These are phyloP conservation scores for Heliconius ismenius DNA, from an alignment of 2,888 invertebrate genomes.

Conservation along the genomic window DNA sequence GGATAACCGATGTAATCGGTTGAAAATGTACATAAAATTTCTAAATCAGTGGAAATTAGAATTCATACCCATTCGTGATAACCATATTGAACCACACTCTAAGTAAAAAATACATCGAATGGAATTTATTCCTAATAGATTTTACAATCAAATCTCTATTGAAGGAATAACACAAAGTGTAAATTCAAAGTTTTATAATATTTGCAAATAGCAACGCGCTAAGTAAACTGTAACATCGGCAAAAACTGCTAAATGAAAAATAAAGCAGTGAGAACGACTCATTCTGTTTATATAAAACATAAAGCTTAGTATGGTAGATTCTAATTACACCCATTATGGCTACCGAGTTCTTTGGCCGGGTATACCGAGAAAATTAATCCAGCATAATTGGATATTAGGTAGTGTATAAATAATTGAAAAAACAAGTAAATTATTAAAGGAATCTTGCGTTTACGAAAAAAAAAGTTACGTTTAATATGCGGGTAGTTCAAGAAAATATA, in stretches of 20 bases:
- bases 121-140: conserved; percentile 34
- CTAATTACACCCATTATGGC: conserved; percentile 61
- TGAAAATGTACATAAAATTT: conserved; percentile 13
- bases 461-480: background rate
- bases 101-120: conserved; percentile 41
- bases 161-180: conserved; percentile 46
- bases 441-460: background rate
- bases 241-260: conserved; percentile 55
- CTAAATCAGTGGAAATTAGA: conserved; percentile 17
- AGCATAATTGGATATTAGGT: conserved; percentile 12
- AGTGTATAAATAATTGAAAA: background rate
- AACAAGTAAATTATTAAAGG: background rate
- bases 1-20: conserved; percentile 25
- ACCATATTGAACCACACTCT: conserved; percentile 35
- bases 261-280: conserved; percentile 48
- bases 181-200: conserved; percentile 46
- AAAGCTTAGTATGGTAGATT: conserved; percentile 53
- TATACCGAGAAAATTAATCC: conserved; percentile 16
- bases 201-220: conserved; percentile 48
- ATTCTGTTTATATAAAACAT: conserved; percentile 55
- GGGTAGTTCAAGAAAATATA: background rate
- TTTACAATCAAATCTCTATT: conserved; percentile 46
- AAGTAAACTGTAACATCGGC: conserved; percentile 50
- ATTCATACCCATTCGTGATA: conserved; percentile 33
- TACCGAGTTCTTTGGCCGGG: conserved; percentile 28